These are phyloP conservation scores for Hyposmocoma kahamanoa DNA, from an alignment of 1,140 invertebrate species.

Conservation along the genomic window DNA sequence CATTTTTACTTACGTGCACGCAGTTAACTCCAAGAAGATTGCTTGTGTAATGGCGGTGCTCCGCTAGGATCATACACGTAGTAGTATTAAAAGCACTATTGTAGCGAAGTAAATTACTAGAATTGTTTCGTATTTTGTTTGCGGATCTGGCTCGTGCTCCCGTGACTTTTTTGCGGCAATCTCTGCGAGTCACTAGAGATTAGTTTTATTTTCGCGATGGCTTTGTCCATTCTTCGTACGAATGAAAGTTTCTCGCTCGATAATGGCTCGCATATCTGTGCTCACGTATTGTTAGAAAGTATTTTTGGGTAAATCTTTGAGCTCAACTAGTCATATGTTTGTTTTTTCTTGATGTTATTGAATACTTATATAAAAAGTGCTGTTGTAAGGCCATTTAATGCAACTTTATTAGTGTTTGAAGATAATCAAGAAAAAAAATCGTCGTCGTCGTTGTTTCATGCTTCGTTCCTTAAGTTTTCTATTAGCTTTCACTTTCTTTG, in stretches of 20 bases:
- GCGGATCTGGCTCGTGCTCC: slow-evolving; percentile 21
- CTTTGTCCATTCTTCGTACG: slow-evolving; percentile 8
- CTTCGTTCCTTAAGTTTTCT: too few species aligned
- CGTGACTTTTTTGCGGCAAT: slow-evolving; percentile 12
- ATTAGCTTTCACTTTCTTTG: too few species aligned
- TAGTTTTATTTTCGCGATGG: slow-evolving; percentile 37
- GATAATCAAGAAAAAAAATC: too few species aligned
- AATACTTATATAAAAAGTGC: too few species aligned
- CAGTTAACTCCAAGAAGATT: slow-evolving; percentile 10
- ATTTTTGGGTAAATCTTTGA: slow-evolving; percentile 25
- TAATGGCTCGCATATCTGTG: slow-evolving; percentile 27
- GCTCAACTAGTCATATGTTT: slow-evolving; percentile 12
- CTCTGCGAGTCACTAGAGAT: slow-evolving; percentile 14
- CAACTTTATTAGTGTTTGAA: too few species aligned
- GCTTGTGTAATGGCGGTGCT: slow-evolving; percentile 12
- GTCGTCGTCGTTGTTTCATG: too few species aligned
- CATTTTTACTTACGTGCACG: slow-evolving; percentile 17
- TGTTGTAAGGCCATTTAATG: too few species aligned
- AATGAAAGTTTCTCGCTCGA: slow-evolving; percentile 32
- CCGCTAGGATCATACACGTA: slow-evolving; percentile 7
- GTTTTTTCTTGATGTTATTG: too few species aligned
- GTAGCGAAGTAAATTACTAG: slow-evolving; percentile 6
- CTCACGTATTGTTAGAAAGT: slow-evolving; percentile 42
- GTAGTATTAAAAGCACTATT: slow-evolving; percentile 2
- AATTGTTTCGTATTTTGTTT: slow-evolving; percentile 28